Conservation (phyloP, 2,797 vertebrate species). For the Sphenodon punctatus region DNA sequence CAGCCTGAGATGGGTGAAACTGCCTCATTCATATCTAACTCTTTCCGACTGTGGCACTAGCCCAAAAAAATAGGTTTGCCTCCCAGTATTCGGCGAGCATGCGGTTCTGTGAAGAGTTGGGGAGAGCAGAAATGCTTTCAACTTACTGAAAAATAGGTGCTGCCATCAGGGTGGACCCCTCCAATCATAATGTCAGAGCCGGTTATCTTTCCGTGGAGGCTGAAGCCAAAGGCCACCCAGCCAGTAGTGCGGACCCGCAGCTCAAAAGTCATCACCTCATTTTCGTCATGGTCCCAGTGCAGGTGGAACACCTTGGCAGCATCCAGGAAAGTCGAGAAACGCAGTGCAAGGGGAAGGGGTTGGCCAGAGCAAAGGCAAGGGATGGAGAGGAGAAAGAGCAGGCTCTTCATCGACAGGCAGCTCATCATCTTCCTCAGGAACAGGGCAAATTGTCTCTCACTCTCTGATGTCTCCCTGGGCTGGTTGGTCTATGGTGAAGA, state of each 20-base stretch:
- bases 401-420: conserved; percentile 1
- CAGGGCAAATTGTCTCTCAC: neutral
- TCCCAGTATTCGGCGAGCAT: neutral
- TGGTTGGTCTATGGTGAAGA: accelerated
- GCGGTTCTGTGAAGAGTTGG: neutral
- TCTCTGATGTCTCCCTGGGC: neutral
- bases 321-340: conserved; percentile 77
- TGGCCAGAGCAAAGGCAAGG: conserved; percentile 14
- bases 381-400: conserved; percentile 43
- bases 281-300: conserved; percentile 76
- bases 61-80: neutral
- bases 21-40: neutral
- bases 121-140: neutral
- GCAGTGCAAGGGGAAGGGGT: conserved; percentile 19
- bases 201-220: conserved; percentile 64
- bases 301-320: conserved; percentile 57
- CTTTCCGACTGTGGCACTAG: neutral
- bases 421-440: neutral
- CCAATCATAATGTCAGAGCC: conserved; percentile 80
- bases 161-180: conserved; percentile 67
- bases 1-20: neutral
- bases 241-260: conserved; percentile 75
- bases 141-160: conserved; percentile 81
- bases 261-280: conserved; percentile 74
- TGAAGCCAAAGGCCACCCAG: conserved; percentile 83